Percentiles rank a stretch among this genome's conserved stretches.
Evolutionary conservation across 2,888 invertebrate species (phyloP).

Genomic region (Hemithea aestivaria): DNA sequence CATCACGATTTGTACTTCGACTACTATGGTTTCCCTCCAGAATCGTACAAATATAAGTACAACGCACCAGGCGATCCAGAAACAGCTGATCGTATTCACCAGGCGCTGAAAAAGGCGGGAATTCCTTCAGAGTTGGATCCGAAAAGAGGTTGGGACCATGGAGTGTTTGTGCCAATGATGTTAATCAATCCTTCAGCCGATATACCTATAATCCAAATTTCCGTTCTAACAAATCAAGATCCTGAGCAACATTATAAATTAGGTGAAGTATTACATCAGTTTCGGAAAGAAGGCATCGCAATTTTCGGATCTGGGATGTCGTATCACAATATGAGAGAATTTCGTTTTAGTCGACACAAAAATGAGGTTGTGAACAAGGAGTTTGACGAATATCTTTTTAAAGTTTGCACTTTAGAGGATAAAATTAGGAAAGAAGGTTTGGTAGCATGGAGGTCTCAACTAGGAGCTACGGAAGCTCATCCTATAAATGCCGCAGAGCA

Average conservation of each 20-base stretch:
- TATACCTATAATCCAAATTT: constrained; percentile 66
- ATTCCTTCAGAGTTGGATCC: constrained; percentile 58
- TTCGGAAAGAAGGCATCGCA: constrained; percentile 64
- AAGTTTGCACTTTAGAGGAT: constrained; percentile 52
- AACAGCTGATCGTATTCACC: constrained; percentile 53
- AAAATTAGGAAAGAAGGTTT: constrained; percentile 45
- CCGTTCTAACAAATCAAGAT: constrained; percentile 59
- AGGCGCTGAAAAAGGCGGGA: constrained; percentile 49
- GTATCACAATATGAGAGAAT: constrained; percentile 70
- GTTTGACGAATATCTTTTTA: constrained; percentile 63
- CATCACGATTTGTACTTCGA: constrained; percentile 67
- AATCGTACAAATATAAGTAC: constrained; percentile 66
- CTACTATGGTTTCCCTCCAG: constrained; percentile 70
- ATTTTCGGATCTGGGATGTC: constrained; percentile 71
- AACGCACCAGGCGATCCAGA: constrained; percentile 64
- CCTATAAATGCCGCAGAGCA: constrained; percentile 63
- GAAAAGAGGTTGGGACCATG: constrained; percentile 72
- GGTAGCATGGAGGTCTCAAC: constrained; percentile 52
- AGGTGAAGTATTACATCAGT: constrained; percentile 52
- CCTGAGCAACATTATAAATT: constrained; percentile 59
- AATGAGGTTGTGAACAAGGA: constrained; percentile 53
- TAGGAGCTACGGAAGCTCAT: constrained; percentile 60
- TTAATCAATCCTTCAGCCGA: constrained; percentile 64
- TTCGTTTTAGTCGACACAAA: constrained; percentile 37
- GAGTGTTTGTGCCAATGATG: constrained; percentile 74